These are phyloP conservation scores for Dolichoris vasculosae DNA, from an alignment of 1,140 invertebrate genomes.

Conservation along the genomic window DNA sequence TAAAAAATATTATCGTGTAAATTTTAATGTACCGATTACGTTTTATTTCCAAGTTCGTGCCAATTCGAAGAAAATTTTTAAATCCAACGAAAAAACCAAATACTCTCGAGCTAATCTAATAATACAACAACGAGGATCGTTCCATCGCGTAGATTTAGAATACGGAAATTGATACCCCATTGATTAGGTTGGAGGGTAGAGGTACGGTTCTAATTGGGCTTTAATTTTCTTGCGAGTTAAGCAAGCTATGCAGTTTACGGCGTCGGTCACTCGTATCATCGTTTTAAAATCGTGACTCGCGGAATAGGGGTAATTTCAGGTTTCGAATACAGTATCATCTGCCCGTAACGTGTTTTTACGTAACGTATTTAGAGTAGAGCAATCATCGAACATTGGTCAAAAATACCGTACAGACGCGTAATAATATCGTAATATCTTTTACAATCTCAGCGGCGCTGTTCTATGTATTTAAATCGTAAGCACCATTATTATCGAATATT, in stretches of 20 bases:
- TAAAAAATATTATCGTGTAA: too few species aligned
- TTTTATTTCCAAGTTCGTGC: too few species aligned
- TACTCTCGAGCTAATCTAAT: too few species aligned
- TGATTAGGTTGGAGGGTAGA: neutral
- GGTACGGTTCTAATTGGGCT: neutral
- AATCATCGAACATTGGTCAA: neutral
- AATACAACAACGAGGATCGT: too few species aligned
- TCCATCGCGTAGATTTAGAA: neutral
- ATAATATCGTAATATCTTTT: neutral
- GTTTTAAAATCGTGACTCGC: constrained; percentile 53
- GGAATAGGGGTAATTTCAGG: constrained; percentile 55
- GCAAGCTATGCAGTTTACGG: constrained; percentile 37
- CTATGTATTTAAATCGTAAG: neutral
- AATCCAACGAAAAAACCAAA: too few species aligned
- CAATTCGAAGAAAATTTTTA: too few species aligned
- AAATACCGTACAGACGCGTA: neutral
- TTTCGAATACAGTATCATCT: constrained; percentile 54
- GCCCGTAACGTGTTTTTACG: constrained; percentile 49
- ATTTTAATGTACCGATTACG: too few species aligned
- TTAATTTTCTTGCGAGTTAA: neutral
- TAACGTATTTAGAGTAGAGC: constrained; percentile 34
- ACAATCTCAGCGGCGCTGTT: neutral
- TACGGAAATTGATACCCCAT: neutral
- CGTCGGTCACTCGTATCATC: neutral
- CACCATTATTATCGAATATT: neutral